Evolutionary conservation across 1,140 invertebrate species (phyloP).

Genomic region (Carposina sasakii): DNA sequence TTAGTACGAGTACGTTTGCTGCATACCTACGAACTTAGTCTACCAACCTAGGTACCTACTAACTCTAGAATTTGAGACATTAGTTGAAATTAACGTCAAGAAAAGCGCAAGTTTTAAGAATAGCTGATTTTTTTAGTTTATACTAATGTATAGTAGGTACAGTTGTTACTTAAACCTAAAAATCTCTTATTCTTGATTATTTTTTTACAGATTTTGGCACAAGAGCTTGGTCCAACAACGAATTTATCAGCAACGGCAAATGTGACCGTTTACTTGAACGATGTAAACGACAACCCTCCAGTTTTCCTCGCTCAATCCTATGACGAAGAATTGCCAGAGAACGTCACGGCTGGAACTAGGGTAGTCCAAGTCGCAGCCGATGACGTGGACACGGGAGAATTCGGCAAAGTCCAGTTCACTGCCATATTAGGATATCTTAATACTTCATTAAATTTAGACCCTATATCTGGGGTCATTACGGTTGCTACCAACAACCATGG

Average conservation of each 20-base stretch:
- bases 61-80: too few species aligned
- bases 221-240: conserved; percentile 82
- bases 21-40: too few species aligned
- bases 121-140: too few species aligned
- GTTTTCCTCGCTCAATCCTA: conserved; percentile 84
- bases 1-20: too few species aligned
- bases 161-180: too few species aligned
- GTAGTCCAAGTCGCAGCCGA: conserved; percentile 83
- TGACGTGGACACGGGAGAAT: conserved; percentile 82
- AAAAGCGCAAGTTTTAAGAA: too few species aligned
- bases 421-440: conserved; percentile 82
- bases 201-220: conserved; percentile 80
- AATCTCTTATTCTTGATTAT: not conserved
- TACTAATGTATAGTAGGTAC: too few species aligned
- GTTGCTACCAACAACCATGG: conserved; percentile 81
- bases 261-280: conserved; percentile 86
- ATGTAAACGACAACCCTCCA: conserved; percentile 93
- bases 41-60: too few species aligned
- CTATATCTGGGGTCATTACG: conserved; percentile 84
- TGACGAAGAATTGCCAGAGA: conserved; percentile 83
- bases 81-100: too few species aligned
- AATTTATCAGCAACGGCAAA: conserved; percentile 82
- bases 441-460: conserved; percentile 84
- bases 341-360: conserved; percentile 82
- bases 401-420: conserved; percentile 84